phyloP scores from a whole-genome alignment of 2,888 invertebrate species.

The Lochmaea crataegi region DNA sequence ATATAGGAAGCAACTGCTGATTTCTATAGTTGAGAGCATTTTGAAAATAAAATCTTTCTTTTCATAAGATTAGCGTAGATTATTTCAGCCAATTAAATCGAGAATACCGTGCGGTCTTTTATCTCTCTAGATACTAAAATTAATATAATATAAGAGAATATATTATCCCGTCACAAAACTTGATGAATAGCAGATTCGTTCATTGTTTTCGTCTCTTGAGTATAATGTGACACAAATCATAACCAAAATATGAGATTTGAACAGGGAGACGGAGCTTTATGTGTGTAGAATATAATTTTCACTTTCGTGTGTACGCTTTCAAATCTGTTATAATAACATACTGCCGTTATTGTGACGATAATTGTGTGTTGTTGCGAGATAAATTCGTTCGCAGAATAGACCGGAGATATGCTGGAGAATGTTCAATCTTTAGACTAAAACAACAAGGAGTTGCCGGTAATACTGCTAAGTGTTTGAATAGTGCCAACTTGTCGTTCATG shows the following conservation, averaged over 20 bases:
- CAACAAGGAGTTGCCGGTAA: constrained; percentile 56
- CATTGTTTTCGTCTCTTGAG: constrained; percentile 44
- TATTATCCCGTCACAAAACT: constrained; percentile 34
- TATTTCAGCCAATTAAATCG: too few species aligned
- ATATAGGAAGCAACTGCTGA: too few species aligned
- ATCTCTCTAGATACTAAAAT: too few species aligned
- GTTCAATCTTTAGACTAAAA: constrained; percentile 50
- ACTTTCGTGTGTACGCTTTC: constrained; percentile 54
- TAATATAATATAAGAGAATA: constrained; percentile 10
- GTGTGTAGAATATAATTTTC: constrained; percentile 54
- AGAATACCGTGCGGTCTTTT: too few species aligned
- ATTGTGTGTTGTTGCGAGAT: constrained; percentile 62
- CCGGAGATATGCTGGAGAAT: constrained; percentile 49
- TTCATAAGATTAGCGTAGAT: too few species aligned
- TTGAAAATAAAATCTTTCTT: too few species aligned
- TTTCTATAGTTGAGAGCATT: too few species aligned
- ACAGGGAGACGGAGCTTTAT: constrained; percentile 46
- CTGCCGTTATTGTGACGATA: constrained; percentile 61
- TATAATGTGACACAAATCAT: constrained; percentile 55
- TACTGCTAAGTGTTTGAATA: constrained; percentile 52
- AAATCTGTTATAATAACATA: constrained; percentile 61
- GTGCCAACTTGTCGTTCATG: constrained; percentile 60
- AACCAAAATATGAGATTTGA: constrained; percentile 56
- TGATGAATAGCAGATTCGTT: constrained; percentile 32
- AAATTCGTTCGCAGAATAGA: constrained; percentile 62